Evolutionary conservation across 1,140 invertebrate genomes (phyloP).

Genomic region (Plodia interpunctella): DNA sequence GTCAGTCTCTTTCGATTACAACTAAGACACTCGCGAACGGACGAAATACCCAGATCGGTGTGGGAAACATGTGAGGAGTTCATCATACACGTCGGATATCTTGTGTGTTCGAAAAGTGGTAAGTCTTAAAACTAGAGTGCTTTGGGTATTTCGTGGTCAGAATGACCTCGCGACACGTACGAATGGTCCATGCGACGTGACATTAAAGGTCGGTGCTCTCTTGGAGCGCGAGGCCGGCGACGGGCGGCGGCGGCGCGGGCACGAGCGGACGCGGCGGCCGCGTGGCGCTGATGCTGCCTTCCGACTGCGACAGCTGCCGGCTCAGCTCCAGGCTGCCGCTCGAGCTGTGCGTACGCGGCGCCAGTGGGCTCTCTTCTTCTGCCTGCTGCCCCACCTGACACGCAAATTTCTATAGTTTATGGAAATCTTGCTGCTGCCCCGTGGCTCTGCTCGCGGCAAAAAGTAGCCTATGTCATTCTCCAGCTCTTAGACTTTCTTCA

Average conservation of each 20-base stretch:
- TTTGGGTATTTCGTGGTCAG: neutral
- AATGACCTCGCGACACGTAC: neutral
- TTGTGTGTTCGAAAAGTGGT: too few species aligned
- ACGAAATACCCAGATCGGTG: neutral
- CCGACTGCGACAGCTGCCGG: slow-evolving; percentile 69
- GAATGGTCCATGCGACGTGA: neutral
- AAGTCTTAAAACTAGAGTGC: too few species aligned
- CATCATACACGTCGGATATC: too few species aligned
- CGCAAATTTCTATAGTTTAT: too few species aligned
- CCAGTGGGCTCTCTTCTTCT: slow-evolving; percentile 37
- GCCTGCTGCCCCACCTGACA: slow-evolving; percentile 13
- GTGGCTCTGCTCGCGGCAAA: too few species aligned
- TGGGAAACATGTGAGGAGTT: too few species aligned
- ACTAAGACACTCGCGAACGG: neutral
- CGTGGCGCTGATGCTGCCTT: slow-evolving; percentile 63
- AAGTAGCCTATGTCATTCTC: too few species aligned
- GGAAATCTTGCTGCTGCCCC: too few species aligned
- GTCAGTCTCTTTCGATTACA: slow-evolving; percentile 14
- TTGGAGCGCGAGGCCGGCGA: slow-evolving; percentile 35
- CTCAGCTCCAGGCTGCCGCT: slow-evolving; percentile 54
- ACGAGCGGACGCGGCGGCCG: slow-evolving; percentile 44
- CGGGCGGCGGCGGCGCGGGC: slow-evolving; percentile 55
- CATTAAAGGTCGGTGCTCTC: slow-evolving; percentile 66
- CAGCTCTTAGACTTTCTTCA: too few species aligned
- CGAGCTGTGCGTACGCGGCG: slow-evolving; percentile 64